Percentiles rank a stretch among this genome's conserved stretches.
These are phyloP conservation scores for Neolamprologus kungweensis DNA, from an alignment of 2,113 vertebrate genomes.

Conservation along the genomic window DNA sequence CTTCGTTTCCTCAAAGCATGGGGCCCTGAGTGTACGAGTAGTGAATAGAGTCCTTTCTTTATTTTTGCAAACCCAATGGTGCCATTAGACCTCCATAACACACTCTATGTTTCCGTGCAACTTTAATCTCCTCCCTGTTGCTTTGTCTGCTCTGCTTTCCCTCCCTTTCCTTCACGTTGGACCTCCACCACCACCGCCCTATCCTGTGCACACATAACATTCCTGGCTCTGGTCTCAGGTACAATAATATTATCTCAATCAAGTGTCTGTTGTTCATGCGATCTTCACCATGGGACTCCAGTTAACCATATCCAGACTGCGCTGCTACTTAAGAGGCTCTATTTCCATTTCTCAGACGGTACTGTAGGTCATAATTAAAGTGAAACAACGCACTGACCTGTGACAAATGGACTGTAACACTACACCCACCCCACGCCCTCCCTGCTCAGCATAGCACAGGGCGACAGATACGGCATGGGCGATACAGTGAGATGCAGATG, in stretches of 20 bases:
- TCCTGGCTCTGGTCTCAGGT: slow-evolving; percentile 17
- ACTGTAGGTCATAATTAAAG: slow-evolving; percentile 65
- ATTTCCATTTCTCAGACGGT: slow-evolving; percentile 17
- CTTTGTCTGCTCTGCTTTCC: background rate
- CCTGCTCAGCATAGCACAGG: background rate
- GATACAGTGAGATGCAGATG: slow-evolving; percentile 7
- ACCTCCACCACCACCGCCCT: background rate
- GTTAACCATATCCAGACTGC: slow-evolving; percentile 51
- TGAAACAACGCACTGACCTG: slow-evolving; percentile 60
- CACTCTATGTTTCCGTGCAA: background rate
- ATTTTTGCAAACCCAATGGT: background rate
- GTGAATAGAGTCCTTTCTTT: slow-evolving; percentile 30
- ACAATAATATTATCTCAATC: slow-evolving; percentile 48
- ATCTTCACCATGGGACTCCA: slow-evolving; percentile 37
- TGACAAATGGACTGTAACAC: slow-evolving; percentile 64
- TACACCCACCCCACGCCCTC: background rate
- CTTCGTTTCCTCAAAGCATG: background rate
- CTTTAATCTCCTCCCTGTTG: background rate
- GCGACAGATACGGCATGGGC: background rate
- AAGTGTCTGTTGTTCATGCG: slow-evolving; percentile 16
- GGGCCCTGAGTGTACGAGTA: background rate
- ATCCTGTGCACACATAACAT: background rate
- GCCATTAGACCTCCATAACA: background rate
- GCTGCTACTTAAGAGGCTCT: slow-evolving; percentile 9
- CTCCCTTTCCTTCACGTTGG: background rate